A percentile compares a stretch with the other conserved stretches of the same genome.
phyloP scores from a whole-genome alignment of 2,888 invertebrate species.

The Empis stercorea region DNA sequence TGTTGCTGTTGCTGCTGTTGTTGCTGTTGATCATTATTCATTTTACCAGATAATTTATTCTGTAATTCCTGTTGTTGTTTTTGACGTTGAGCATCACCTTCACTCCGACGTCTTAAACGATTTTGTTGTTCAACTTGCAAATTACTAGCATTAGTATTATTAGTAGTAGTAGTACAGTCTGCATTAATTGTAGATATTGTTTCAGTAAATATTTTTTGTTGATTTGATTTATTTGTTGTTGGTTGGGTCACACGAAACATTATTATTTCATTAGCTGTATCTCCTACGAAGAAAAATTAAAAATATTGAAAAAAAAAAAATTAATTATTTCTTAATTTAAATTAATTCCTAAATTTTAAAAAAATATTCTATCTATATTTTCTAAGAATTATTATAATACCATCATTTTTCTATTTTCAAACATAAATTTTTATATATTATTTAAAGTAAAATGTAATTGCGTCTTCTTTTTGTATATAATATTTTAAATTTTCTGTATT shows the following conservation, averaged over 20 bases:
- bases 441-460: conserved; percentile 12
- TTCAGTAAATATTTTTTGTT: not conserved
- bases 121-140: conserved; percentile 26
- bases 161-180: too few species aligned
- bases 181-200: conserved; percentile 17
- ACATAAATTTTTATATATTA: not conserved
- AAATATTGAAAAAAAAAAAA: not conserved
- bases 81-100: conserved; percentile 42
- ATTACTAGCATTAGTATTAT: conserved; percentile 14
- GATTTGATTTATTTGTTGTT: not conserved
- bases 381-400: conserved; percentile 26
- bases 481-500: too few species aligned
- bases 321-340: too few species aligned
- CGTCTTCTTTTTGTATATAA: conserved; percentile 13
- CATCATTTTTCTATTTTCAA: conserved; percentile 2
- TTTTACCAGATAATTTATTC: not conserved
- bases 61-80: conserved; percentile 21
- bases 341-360: conserved; percentile 4
- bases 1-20: conserved; percentile 15
- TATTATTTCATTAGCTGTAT: conserved; percentile 26
- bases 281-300: conserved; percentile 18
- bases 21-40: conserved; percentile 11
- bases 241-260: conserved; percentile 15
- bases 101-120: conserved; percentile 45
- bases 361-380: conserved; percentile 44